Evolutionary conservation across 2,797 vertebrate genomes (phyloP), one percentile per base, ranked within the genome.

Genomic region (Bradypodion pumilum): DNA sequence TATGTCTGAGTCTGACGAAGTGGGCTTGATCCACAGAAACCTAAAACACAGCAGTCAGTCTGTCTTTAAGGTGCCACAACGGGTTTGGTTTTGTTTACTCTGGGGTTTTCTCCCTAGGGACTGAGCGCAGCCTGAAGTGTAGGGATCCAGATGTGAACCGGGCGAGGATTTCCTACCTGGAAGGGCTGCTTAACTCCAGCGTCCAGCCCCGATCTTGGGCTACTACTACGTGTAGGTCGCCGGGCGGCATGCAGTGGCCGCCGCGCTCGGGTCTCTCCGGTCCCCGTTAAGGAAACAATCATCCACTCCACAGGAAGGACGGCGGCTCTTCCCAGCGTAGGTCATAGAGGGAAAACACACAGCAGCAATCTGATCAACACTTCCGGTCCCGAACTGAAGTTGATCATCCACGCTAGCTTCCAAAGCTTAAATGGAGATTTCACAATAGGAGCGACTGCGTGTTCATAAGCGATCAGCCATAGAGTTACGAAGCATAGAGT

Each of bases 241-340:
- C 79, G n/a, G n/a, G n/a, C n/a, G 4, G 52, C 6, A 42, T 13
- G 16, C 12, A 16, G n/a, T n/a, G n/a, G 52, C 15, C 1, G 37
- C 63, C 10, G 37, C n/a, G 44, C 3, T 49, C 32, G 42, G 59
- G 8, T 49, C 35, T 29, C 13, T 65, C n/a, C n/a, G n/a, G n/a
- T n/a, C 29, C 35, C 37, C 25, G n/a, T 4, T 62, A 52, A 56
- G 7, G 5, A 42, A 25, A 49, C 19, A 75, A n/a, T n/a, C n/a
- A n/a, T n/a, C n/a, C n/a, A n/a, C n/a, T 37, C 75, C 80, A 75
- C 84, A 85, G 84, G 78, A 85, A 85, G 73, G 16, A 23, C 37
- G 23, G 25, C 21, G 23, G 63, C 37, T 60, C 37, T 23, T 66
- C 32, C 5, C 16, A 79, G 77, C 77, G n/a, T 8, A 52, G 21